Base-by-base conservation (phyloP, 2,113 vertebrate species). In the Hydrochoerus hydrochaeris region DNA sequence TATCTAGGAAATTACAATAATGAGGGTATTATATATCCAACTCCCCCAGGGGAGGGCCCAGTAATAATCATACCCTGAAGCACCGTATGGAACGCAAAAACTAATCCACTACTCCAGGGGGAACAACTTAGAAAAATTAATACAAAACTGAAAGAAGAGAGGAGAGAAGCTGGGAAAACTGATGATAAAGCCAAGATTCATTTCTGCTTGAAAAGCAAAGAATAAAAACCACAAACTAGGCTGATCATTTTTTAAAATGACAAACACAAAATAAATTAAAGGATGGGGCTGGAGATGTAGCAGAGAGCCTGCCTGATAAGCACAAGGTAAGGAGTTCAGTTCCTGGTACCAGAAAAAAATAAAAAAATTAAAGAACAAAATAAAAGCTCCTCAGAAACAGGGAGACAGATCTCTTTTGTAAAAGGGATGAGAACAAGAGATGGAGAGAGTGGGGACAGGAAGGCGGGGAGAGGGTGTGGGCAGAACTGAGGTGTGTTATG, bases 1-100 rank as follows among this genome's bases (percentile, higher is more conserved):
- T 75, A 67, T 93, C 83, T 89, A 80, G 92, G 92, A 98, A 95
- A 96, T 96, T 95, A 93, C 83, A 89, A 78, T 86, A 88, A 96
- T 60, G 67, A 96, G 83, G 78, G 71, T 86, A 94, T 95, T 95
- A 82, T 32, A 67, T 94, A n/a, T 75, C 67, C 65, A 77, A 73
- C 60, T 13, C 94, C 92, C 75, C 11, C 0, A 44, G 73, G 89
- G 87, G 0, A 54, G 92, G 67, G 91, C 54, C 94, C 95, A 96
- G 52, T 78, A 85, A 71, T 93, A 85, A 90, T 83, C 58, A 71
- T 63, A 85, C 57, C 82, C 83, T 95, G 75, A 88, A 96, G 57
- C 2, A 58, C 14, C 67, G 89, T 13, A 5, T 41, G 19, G 60
- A 77, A 41, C 78, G 44, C 52, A 62, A 88, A 92, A 92, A 60